Conservation (phyloP, 2,888 invertebrate species). For the Apomyelois bistriatella region DNA sequence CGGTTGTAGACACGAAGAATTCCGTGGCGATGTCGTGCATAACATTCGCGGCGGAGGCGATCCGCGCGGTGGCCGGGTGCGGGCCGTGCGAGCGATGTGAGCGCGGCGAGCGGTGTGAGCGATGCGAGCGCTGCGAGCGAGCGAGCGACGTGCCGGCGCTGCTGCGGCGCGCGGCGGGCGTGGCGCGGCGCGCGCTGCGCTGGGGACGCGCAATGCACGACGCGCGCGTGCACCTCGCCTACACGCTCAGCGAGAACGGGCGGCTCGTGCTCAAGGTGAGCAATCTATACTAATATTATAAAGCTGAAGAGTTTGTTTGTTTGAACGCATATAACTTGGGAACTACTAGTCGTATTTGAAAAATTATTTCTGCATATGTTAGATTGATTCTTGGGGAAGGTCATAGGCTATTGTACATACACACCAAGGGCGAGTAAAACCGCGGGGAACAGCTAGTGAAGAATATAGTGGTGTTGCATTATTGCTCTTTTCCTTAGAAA, state of each 20-base stretch:
- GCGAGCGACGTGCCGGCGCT: constrained; percentile 29
- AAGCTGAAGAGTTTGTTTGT: too few relatives aligned
- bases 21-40: constrained; percentile 45
- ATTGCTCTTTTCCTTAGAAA: too few relatives aligned
- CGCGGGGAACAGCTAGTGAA: too few relatives aligned
- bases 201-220: constrained; percentile 55
- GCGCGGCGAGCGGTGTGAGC: constrained; percentile 27
- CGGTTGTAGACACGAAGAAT: constrained; percentile 41
- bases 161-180: constrained; percentile 38
- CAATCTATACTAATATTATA: too few relatives aligned
- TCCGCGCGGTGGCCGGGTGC: constrained; percentile 30
- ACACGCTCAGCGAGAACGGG: constrained; percentile 35
- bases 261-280: constrained; percentile 51
- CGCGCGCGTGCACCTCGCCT: constrained; percentile 51
- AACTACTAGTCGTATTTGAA: too few relatives aligned
- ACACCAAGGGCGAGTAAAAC: too few relatives aligned
- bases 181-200: constrained; percentile 38
- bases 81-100: constrained; percentile 21
- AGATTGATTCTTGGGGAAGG: too few relatives aligned
- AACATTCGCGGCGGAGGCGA: constrained; percentile 43
- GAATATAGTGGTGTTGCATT: too few relatives aligned
- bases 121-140: constrained; percentile 17
- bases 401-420: too few relatives aligned
- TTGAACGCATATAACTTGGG: too few relatives aligned
- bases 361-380: too few relatives aligned